Base-by-base conservation (phyloP, 30 jellyfish, hydroid and myxozoan genomes). In the Pelagia noctiluca region DNA sequence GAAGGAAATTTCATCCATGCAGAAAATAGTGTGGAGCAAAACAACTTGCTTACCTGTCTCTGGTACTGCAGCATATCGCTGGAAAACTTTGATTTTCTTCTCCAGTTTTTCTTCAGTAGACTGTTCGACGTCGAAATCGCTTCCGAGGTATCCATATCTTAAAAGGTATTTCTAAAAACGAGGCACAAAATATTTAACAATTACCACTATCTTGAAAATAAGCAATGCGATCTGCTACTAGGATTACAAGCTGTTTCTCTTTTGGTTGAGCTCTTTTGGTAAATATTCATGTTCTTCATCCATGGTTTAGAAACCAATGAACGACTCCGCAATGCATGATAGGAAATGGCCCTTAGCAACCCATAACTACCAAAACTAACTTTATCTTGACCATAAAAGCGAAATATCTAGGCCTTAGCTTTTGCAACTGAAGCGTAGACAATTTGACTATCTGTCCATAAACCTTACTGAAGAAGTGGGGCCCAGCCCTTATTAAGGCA, bases 201-300 rank as follows among this genome's bases (percentile, higher is more conserved):
- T n/a, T n/a, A n/a, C n/a, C n/a, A n/a, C n/a, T n/a, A n/a, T n/a
- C n/a, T n/a, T n/a, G n/a, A n/a, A n/a, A n/a, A n/a, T n/a, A n/a
- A n/a, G n/a, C n/a, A n/a, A n/a, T n/a, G n/a, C n/a, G n/a, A n/a
- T n/a, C n/a, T n/a, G n/a, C n/a, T n/a, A n/a, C n/a, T n/a, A n/a
- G n/a, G n/a, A n/a, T n/a, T n/a, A n/a, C n/a, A n/a, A n/a, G n/a
- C n/a, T n/a, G n/a, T n/a, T n/a, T n/a, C n/a, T n/a, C n/a, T n/a
- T n/a, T n/a, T 60, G 33, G 18, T 53, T 53, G 5, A 19, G n/a
- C n/a, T 66, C 60, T 29, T 66, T 66, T 66, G 79, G 7, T 22
- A 53, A 66, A 53, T 60, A 66, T 32, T 60, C 79, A 66, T 66
- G 79, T 29, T 66, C 60, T 66, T 66, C 79, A 66, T 0, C 79